Percentiles rank a stretch among this genome's conserved stretches.
These are phyloP conservation scores for Oreotrochilus melanogaster DNA, from an alignment of 2,113 vertebrate genomes.

Conservation along the genomic window DNA sequence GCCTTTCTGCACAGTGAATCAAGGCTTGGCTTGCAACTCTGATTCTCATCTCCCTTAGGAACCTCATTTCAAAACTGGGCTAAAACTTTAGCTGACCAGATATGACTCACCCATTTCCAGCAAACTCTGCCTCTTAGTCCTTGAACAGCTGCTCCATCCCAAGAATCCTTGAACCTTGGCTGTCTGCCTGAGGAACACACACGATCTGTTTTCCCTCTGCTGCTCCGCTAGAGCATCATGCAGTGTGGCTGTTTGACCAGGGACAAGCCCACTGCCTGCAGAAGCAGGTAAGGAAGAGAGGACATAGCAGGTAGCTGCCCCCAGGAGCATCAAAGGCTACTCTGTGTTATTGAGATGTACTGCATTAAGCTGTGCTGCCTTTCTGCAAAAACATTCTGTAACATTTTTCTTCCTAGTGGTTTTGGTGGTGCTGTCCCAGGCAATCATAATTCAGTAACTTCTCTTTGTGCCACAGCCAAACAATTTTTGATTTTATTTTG, in stretches of 20 bases:
- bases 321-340: rapidly evolving
- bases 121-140: background rate
- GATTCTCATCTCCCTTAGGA: background rate
- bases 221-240: background rate
- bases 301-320: rapidly evolving
- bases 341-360: rapidly evolving
- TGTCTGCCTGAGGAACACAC: background rate
- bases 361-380: background rate
- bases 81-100: background rate
- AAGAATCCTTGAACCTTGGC: background rate
- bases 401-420: background rate
- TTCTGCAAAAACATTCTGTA: background rate
- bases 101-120: background rate
- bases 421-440: background rate
- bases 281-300: background rate
- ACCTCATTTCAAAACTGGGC: background rate
- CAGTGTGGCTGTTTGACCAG: rapidly evolving
- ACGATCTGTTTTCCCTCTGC: rapidly evolving
- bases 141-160: background rate
- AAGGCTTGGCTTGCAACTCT: background rate
- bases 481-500: background rate
- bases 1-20: background rate
- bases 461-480: background rate
- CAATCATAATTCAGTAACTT: background rate
- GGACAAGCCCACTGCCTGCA: background rate